Conservation (phyloP, 2,888 invertebrate species). For the Andrena haemorrhoa region DNA sequence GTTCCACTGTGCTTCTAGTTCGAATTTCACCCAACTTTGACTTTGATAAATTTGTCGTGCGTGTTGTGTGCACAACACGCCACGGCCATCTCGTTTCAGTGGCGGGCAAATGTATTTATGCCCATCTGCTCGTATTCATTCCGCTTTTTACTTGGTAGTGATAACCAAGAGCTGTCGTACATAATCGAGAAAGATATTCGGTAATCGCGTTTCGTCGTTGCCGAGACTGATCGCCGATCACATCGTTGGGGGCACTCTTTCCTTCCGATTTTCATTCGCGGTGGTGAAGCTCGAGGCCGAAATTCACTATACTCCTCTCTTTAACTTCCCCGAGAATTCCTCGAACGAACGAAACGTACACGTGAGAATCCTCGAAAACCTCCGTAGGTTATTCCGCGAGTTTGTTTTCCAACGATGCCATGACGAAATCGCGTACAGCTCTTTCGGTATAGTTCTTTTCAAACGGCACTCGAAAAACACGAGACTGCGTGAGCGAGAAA, state of each 20-base stretch:
- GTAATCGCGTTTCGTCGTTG: constrained; percentile 15
- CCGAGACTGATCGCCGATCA: constrained; percentile 20
- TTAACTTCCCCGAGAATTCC: constrained; percentile 5
- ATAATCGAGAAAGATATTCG: constrained; percentile 22
- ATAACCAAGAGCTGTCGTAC: constrained; percentile 1
- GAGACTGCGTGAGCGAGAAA: constrained; percentile 1
- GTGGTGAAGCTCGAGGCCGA: not conserved
- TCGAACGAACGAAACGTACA: constrained; percentile 11
- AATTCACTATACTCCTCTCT: constrained; percentile 9
- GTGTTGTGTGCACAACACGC: constrained; percentile 42
- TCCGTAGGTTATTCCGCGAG: constrained; percentile 18
- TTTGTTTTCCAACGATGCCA: constrained; percentile 24
- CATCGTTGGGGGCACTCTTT: constrained; percentile 6
- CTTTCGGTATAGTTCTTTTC: constrained; percentile 9
- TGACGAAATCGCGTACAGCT: constrained; percentile 4
- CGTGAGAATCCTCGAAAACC: constrained; percentile 8
- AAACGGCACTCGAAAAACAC: not conserved
- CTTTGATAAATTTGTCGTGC: constrained; percentile 46
- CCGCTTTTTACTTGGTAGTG: constrained; percentile 30
- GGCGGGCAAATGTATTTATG: constrained; percentile 42
- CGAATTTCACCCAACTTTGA: constrained; percentile 4
- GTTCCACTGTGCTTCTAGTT: not conserved
- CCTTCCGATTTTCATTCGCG: constrained; percentile 7
- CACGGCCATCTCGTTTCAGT: constrained; percentile 56
- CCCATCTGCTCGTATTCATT: constrained; percentile 36